A percentile compares a stretch with the other conserved stretches of the same genome.
Conservation (phyloP, 1,140 invertebrate genomes). For the Zophobas morio region DNA sequence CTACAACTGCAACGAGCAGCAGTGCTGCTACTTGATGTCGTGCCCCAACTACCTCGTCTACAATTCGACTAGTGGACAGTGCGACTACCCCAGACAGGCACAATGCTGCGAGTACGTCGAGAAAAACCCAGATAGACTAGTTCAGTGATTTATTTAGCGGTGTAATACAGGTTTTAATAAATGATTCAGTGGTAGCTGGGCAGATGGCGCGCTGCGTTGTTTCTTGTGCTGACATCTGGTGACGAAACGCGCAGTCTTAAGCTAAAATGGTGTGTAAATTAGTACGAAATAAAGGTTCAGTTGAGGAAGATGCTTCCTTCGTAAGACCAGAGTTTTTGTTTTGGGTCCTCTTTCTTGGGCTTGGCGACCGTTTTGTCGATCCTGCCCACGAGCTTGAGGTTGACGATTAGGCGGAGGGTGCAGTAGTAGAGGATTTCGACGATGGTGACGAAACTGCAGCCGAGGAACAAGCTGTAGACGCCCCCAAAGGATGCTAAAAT, state of each 20-base stretch:
- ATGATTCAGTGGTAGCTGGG: conserved; percentile 1
- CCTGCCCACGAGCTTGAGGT: conserved; percentile 46
- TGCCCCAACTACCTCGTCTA: background rate
- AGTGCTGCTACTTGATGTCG: background rate
- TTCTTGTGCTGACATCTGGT: background rate
- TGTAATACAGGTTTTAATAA: background rate
- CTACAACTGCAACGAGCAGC: background rate
- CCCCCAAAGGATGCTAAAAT: conserved; percentile 69
- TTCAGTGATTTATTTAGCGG: conserved; percentile 3
- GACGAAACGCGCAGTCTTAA: too few relatives aligned
- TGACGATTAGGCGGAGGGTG: conserved; percentile 48
- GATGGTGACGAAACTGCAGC: conserved; percentile 69
- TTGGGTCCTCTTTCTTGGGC: background rate
- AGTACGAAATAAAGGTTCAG: background rate
- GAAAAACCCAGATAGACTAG: conserved; percentile 2
- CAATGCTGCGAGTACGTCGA: conserved; percentile 32
- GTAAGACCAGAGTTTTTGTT: background rate
- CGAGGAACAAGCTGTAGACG: conserved; percentile 70
- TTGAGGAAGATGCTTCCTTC: conserved; percentile 19
- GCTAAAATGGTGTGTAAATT: too few relatives aligned
- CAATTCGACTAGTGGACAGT: background rate
- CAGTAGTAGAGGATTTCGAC: conserved; percentile 69
- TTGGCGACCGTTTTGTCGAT: conserved; percentile 6
- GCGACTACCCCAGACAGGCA: conserved; percentile 8
- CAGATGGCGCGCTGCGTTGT: background rate